Base-by-base conservation (phyloP, 2,888 invertebrate genomes). In the Heliconius sara region DNA sequence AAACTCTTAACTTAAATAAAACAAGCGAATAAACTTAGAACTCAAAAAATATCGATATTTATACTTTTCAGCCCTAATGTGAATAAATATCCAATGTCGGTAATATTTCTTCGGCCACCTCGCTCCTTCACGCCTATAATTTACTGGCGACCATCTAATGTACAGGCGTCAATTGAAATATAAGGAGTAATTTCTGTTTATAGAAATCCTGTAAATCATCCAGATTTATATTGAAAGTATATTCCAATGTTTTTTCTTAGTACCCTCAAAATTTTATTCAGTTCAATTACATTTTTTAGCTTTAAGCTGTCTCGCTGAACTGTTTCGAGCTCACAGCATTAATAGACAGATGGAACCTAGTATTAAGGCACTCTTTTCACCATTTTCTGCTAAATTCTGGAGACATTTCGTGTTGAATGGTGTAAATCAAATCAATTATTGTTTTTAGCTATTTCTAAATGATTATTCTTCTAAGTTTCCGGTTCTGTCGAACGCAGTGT, bases 91-190 rank as follows among this genome's bases (percentile, higher is more conserved):
- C 85, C 85, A 84, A 86, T 87, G 91, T 88, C 86, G 87, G 92
- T 89, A 85, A 93, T 95, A 94, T 93, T 94, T 95, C 93, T 94
- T 93, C 86, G 90, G 87, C 88, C 87, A 89, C 87, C 85, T 85
- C 85, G 87, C 87, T 87, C 87, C 92, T 89, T 90, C 89, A 83
- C 85, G 84, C 85, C 87, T 80, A 80, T 85, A 86, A 86, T 88
- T 87, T 85, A 86, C 85, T 73, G 85, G 75, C 80, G 78, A 80
- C 83, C 85, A 86, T 82, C 85, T 86, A 89, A 88, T 86, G 87
- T 85, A 85, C 84, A 85, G 84, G 83, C 84, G 88, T 81, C 84
- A 88, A 91, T 93, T 92, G 91, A 91, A 92, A 92, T 87, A 86
- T 90, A 87, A 86, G 86, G 87, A 87, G 88, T 92, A 90, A 93